These are phyloP conservation scores for Antheraea mylitta DNA, from an alignment of 1,140 invertebrate species.

Conservation along the genomic window DNA sequence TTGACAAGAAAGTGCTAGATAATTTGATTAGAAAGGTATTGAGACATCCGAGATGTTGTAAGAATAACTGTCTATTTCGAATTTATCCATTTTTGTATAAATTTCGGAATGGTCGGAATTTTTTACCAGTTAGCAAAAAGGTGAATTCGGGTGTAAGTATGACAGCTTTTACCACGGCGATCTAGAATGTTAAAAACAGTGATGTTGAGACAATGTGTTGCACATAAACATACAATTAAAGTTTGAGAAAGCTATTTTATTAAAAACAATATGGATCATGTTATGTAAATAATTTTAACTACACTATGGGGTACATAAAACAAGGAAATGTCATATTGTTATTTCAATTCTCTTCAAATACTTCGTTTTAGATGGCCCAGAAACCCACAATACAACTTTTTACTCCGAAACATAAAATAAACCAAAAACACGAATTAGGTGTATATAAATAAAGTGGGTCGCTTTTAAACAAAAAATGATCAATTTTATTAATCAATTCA, in stretches of 20 bases:
- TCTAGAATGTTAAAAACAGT: background rate
- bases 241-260: no score
- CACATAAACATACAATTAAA: no score
- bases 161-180: conserved; percentile 33
- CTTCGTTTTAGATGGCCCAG: background rate
- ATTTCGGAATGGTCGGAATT: conserved; percentile 9
- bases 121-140: conserved; percentile 34
- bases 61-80: background rate
- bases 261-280: no score
- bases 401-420: background rate
- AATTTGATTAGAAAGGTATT: conserved; percentile 41
- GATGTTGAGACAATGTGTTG: no score
- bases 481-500: background rate
- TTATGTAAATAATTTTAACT: no score
- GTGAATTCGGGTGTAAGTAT: conserved; percentile 30
- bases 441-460: background rate
- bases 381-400: background rate
- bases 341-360: background rate
- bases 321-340: no score
- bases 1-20: conserved; percentile 14
- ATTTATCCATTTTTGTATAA: background rate
- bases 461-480: conserved; percentile 14
- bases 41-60: background rate
- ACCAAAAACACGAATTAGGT: background rate
- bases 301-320: no score